phyloP scores from a whole-genome alignment of 2,797 vertebrate species.

The Rachycentron canadum region DNA sequence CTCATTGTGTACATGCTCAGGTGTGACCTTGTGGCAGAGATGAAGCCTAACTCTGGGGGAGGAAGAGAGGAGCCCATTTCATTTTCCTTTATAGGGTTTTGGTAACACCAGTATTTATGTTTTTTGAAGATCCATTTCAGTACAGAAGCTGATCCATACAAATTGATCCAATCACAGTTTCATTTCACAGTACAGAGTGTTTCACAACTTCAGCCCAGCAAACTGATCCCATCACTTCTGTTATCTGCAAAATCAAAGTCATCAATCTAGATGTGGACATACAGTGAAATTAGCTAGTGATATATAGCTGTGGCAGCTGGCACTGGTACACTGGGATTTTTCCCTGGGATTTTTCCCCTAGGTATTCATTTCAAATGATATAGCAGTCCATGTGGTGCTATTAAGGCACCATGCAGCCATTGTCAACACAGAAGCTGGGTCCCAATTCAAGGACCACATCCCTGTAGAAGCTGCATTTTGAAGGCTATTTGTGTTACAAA shows the following conservation, averaged over 20 bases:
- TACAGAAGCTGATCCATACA: background rate
- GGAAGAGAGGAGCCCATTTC: too few species aligned
- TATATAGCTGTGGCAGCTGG: conserved; percentile 23
- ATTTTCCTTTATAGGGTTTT: too few species aligned
- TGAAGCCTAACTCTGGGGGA: too few species aligned
- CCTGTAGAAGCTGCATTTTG: background rate
- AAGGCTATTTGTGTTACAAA: background rate
- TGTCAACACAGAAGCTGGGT: background rate
- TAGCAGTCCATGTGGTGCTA: conserved; percentile 36
- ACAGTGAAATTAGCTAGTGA: conserved; percentile 26
- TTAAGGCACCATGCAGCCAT: conserved; percentile 41
- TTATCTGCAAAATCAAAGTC: conserved; percentile 37
- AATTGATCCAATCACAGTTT: conserved; percentile 12
- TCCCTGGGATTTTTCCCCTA: background rate
- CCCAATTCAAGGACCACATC: too few species aligned
- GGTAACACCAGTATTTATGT: too few species aligned
- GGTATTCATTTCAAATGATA: conserved; percentile 21
- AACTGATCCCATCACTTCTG: conserved; percentile 26
- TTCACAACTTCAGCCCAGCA: conserved; percentile 7
- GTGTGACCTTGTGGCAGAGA: too few species aligned
- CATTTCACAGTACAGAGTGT: conserved; percentile 3
- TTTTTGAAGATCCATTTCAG: conserved; percentile 14
- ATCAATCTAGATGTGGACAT: conserved; percentile 5
- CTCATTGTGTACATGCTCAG: too few species aligned
- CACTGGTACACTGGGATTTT: background rate